Conservation (phyloP, 2,888 invertebrate species). For the Pherbina coryleti region DNA sequence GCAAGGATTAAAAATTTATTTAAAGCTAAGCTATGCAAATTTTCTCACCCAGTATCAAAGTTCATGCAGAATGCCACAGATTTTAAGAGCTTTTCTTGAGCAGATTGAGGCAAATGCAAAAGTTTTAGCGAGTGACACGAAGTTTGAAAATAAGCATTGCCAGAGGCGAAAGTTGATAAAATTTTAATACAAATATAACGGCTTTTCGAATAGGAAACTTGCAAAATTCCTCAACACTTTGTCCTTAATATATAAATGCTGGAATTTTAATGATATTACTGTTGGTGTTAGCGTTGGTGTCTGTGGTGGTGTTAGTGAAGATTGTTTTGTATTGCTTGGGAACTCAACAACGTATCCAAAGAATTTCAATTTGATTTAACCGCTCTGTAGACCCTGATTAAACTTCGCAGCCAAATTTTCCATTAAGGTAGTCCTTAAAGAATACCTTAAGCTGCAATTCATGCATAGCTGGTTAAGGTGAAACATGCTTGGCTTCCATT, state of each 20-base stretch:
- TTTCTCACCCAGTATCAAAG: conserved; percentile 1
- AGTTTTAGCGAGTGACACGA: neutral
- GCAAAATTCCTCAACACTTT: neutral
- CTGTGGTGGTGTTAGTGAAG: too few species aligned
- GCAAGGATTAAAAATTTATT: conserved; percentile 16
- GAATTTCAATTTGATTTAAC: too few species aligned
- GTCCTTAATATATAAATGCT: neutral
- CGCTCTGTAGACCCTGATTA: too few species aligned
- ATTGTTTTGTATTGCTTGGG: too few species aligned
- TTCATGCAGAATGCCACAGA: conserved; percentile 4
- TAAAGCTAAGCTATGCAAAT: conserved; percentile 19
- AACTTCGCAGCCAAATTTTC: too few species aligned
- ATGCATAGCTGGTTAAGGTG: too few species aligned
- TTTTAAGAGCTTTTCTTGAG: neutral
- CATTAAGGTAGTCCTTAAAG: too few species aligned
- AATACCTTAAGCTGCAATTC: too few species aligned
- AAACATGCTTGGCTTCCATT: too few species aligned
- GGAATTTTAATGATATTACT: too few species aligned
- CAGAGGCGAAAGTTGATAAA: neutral
- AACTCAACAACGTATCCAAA: too few species aligned
- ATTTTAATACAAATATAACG: neutral
- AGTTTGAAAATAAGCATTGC: neutral
- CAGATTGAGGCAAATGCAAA: neutral
- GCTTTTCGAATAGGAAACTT: neutral
- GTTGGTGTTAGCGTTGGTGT: too few species aligned